These are phyloP conservation scores for Ciconia boyciana DNA, from an alignment of 2,113 vertebrate species.

Conservation along the genomic window DNA sequence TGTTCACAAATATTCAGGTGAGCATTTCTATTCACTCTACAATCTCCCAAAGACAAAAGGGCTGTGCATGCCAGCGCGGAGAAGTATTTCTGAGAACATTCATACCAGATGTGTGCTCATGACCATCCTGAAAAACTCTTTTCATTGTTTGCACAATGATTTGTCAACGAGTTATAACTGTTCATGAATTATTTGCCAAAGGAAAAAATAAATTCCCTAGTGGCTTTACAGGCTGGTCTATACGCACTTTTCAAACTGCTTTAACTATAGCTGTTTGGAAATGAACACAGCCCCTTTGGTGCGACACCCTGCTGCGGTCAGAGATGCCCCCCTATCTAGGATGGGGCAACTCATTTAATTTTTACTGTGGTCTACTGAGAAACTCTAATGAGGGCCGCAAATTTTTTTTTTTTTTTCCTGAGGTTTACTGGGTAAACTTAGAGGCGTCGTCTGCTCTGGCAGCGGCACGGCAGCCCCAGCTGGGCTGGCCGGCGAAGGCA, in stretches of 20 bases:
- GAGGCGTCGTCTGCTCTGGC: neutral
- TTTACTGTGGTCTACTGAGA: neutral
- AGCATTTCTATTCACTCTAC: neutral
- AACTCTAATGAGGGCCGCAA: neutral
- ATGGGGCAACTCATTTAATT: neutral
- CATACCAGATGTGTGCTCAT: slow-evolving; percentile 21
- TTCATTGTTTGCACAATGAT: slow-evolving; percentile 33
- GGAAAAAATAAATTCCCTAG: neutral
- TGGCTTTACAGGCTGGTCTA: neutral
- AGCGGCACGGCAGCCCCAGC: neutral
- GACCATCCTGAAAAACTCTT: slow-evolving; percentile 19
- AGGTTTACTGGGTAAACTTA: neutral
- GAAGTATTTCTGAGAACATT: slow-evolving; percentile 18
- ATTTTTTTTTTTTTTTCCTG: neutral
- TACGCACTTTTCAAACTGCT: neutral
- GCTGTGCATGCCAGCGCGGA: neutral
- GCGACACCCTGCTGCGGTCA: neutral
- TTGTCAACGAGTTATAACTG: slow-evolving; percentile 26
- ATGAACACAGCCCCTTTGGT: neutral
- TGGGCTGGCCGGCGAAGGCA: neutral
- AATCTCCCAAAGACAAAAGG: neutral
- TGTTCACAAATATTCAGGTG: neutral
- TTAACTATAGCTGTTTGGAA: neutral
- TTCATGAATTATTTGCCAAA: slow-evolving; percentile 45
- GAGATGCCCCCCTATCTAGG: neutral